Evolutionary conservation across 2,888 invertebrate genomes (phyloP), one percentile per base, ranked within the genome.

Genomic region (Dioctria linearis): DNA sequence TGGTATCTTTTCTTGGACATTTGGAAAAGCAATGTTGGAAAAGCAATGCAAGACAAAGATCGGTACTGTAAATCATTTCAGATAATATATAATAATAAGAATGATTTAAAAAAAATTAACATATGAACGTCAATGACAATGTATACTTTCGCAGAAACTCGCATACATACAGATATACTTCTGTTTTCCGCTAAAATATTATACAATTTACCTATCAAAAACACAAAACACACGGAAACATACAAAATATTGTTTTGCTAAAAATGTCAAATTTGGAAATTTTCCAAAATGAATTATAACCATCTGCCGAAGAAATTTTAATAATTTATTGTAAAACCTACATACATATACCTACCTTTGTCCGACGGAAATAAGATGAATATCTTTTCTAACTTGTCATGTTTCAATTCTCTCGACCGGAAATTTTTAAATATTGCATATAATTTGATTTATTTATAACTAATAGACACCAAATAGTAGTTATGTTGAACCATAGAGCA

Each of bases 181-280:
- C 25, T 25, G 25, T 25, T 25, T 25, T 25, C 25, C 25, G 25
- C 25, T 25, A 25, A 25, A 25, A 25, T 25, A 25, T 25, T 25
- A 25, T 25, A 25, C 25, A 25, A 25, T 25, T 25, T 25, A 1
- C 25, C 25, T 25, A 25, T 25, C 25, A 25, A 2, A 25, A 25
- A 25, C 25, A 25, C 25, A 25, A 25, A 25, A 25, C 25, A 25
- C 25, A 25, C 25, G 25, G 25, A 25, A 25, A 25, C 8, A 5
- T 46, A 46, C 2, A 49, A 3, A 13, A 67, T 43, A 67, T 67
- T 42, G 46, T 13, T 67, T 67, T 42, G 67, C 46, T 67, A 67
- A 67, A 66, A 67, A 67, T 67, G 13, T 67, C 43, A 46, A 67
- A 46, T 46, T 67, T 67, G 67, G 67, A 67, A n/a, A 67, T 43